phyloP scores from a whole-genome alignment of 2,888 invertebrate species.

The Himalopsyche tibetana region DNA sequence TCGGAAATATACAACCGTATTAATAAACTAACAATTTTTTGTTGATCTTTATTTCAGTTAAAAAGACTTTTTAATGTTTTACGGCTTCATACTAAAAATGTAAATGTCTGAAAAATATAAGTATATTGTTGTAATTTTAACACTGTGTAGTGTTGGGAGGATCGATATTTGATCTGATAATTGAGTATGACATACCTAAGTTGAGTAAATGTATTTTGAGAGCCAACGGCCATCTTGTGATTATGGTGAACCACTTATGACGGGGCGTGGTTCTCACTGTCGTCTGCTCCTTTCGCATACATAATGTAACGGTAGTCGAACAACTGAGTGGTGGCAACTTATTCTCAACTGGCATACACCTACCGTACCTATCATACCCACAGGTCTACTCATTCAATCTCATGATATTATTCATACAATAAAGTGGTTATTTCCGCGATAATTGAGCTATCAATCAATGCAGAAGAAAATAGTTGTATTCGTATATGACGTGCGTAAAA shows the following conservation, averaged over 20 bases:
- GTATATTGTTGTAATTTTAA: too few relatives aligned
- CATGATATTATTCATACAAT: slow-evolving; percentile 34
- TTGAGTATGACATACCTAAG: slow-evolving; percentile 4
- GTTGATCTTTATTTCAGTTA: too few relatives aligned
- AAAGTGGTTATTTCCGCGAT: not conserved
- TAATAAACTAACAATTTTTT: too few relatives aligned
- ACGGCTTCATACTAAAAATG: too few relatives aligned
- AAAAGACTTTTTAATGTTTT: too few relatives aligned
- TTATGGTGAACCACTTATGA: slow-evolving; percentile 39
- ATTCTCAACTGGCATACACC: slow-evolving; percentile 25
- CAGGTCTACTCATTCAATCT: slow-evolving; percentile 33
- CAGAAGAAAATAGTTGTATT: too few relatives aligned
- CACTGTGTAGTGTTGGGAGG: too few relatives aligned
- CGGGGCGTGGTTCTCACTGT: slow-evolving; percentile 61
- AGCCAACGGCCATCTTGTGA: slow-evolving; percentile 42
- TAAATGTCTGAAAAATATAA: too few relatives aligned
- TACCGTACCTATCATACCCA: slow-evolving; percentile 13
- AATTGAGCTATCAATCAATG: not conserved
- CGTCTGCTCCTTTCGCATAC: slow-evolving; percentile 62
- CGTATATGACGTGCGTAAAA: too few relatives aligned
- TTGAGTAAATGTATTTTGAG: slow-evolving; percentile 1
- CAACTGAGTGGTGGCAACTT: slow-evolving; percentile 22
- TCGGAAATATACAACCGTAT: too few relatives aligned
- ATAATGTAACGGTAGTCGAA: slow-evolving; percentile 62
- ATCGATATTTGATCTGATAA: not conserved